These are phyloP conservation scores for Dendronephthya gigantea DNA, from an alignment of 64 coral and sea anemone genomes.

Conservation along the genomic window DNA sequence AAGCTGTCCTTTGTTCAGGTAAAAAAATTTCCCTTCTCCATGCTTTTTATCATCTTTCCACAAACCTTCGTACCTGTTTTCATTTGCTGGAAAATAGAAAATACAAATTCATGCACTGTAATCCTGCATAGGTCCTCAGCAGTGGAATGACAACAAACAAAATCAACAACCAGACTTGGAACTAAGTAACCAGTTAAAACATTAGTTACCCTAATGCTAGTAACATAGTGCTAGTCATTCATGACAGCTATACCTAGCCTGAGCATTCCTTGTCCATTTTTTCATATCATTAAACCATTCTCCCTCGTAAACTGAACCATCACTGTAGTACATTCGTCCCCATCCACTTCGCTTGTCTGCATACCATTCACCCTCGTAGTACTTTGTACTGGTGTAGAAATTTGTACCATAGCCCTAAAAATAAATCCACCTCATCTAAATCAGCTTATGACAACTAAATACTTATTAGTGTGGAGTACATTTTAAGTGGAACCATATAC, in stretches of 20 bases:
- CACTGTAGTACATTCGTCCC: slow-evolving; percentile 89
- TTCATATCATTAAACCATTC: slow-evolving; percentile 91
- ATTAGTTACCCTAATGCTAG: too few relatives aligned
- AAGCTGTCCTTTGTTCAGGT: slow-evolving; percentile 73
- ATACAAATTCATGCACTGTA: too few relatives aligned
- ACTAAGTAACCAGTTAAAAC: not conserved
- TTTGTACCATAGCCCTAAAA: slow-evolving; percentile 96
- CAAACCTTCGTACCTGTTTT: slow-evolving; percentile 90
- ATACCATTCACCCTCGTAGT: slow-evolving; percentile 98
- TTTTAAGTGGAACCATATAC: too few relatives aligned
- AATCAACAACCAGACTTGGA: too few relatives aligned
- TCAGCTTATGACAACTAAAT: too few relatives aligned
- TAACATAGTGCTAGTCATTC: too few relatives aligned
- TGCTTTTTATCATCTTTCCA: slow-evolving; percentile 93
- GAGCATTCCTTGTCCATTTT: slow-evolving; percentile 92
- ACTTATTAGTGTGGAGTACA: too few relatives aligned
- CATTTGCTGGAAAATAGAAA: slow-evolving; percentile 62
- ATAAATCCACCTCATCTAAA: not conserved
- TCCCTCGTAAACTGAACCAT: slow-evolving; percentile 91
- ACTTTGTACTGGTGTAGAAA: slow-evolving; percentile 82
- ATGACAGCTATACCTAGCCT: slow-evolving; percentile 61
- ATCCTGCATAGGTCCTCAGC: too few relatives aligned
- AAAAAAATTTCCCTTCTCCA: slow-evolving; percentile 89
- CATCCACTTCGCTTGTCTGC: slow-evolving; percentile 89
- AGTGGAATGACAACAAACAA: too few relatives aligned